Conservation (phyloP, 37 sponge, comb jelly and placozoan species). For the Eunapius fragilis region DNA sequence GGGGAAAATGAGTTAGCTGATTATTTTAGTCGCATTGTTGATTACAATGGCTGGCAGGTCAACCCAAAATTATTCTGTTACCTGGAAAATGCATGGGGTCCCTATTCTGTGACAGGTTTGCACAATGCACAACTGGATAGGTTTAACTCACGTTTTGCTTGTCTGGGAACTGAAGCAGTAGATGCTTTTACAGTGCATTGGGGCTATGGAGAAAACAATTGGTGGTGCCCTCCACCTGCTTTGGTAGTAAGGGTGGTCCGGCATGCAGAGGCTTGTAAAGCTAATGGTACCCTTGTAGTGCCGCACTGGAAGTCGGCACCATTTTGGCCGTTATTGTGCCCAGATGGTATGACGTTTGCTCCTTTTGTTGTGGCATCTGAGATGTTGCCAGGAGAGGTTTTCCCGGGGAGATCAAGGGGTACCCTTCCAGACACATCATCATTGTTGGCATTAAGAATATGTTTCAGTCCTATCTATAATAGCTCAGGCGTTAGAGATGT, state of each 20-base stretch:
- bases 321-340: slow-evolving; percentile 24
- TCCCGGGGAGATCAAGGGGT: too few relatives aligned
- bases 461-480: not conserved
- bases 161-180: not conserved
- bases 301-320: slow-evolving; percentile 20
- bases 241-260: not conserved
- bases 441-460: too few relatives aligned
- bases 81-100: not conserved
- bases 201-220: not conserved
- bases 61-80: slow-evolving; percentile 1
- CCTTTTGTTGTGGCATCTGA: not conserved
- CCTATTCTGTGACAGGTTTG: not conserved
- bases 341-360: slow-evolving; percentile 6
- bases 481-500: not conserved
- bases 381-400: not conserved
- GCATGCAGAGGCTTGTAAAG: slow-evolving; percentile 8
- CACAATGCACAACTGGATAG: not conserved
- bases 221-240: slow-evolving; percentile 7
- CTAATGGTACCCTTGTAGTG: slow-evolving; percentile 6
- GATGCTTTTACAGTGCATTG: slow-evolving; percentile 12
- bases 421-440: too few relatives aligned
- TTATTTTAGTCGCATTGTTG: not conserved
- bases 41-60: not conserved
- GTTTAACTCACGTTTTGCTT: not conserved
- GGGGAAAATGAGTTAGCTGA: not conserved